Conservation (phyloP, 2,797 vertebrate species). For the Rhyacichthys aspro region DNA sequence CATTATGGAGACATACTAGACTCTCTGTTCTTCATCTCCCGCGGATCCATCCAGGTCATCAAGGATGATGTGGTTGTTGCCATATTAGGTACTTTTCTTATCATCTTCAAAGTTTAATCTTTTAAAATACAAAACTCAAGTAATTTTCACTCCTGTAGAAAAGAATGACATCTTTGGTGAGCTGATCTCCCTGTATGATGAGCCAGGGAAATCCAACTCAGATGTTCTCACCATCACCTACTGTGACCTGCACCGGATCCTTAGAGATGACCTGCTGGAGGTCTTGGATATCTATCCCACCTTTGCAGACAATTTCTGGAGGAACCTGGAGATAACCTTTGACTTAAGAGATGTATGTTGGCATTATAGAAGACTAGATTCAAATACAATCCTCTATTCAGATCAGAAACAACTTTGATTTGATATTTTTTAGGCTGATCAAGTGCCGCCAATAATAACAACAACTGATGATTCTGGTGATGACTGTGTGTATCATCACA, state of each 20-base stretch:
- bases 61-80: constrained; percentile 90
- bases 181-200: constrained; percentile 86
- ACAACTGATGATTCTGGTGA: constrained; percentile 81
- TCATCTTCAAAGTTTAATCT: neutral
- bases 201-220: constrained; percentile 90
- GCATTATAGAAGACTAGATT: neutral
- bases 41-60: constrained; percentile 93
- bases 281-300: constrained; percentile 93
- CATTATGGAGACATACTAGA: constrained; percentile 92
- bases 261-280: constrained; percentile 91
- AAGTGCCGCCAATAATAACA: constrained; percentile 79
- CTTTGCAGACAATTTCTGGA: constrained; percentile 96
- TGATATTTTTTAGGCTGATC: constrained; percentile 81
- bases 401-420: neutral
- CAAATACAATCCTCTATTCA: neutral
- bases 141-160: constrained; percentile 71
- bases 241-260: constrained; percentile 94
- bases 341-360: constrained; percentile 91
- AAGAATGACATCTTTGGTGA: constrained; percentile 97
- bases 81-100: constrained; percentile 83
- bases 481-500: constrained; percentile 75
- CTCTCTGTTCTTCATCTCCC: constrained; percentile 94
- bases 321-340: constrained; percentile 93
- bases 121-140: neutral
- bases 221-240: constrained; percentile 92